Base-by-base conservation (phyloP, 2,888 invertebrate genomes). In the Crocallis elinguaria region DNA sequence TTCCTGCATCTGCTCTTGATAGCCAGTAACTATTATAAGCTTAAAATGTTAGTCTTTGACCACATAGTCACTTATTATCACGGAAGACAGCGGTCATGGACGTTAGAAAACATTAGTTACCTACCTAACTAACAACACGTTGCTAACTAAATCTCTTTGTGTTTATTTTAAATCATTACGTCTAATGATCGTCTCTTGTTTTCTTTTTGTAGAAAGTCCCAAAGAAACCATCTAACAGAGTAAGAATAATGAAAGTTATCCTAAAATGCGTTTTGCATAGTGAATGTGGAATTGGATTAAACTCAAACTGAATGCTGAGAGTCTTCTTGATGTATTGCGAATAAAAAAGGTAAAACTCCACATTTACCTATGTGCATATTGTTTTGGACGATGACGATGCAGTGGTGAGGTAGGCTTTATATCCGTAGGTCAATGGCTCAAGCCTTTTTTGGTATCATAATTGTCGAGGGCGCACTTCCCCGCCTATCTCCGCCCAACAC, bases 161-260 rank as follows among this genome's bases (percentile, higher is more conserved):
- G 36, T 36, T 43, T 49, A 42, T 37, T 41, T 19, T 3, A 41
- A 42, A 49, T 39, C 25, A 29, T 51, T 51, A 32, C 29, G 30
- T 12, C 11, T 52, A 36, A 41, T 44, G 29, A 30, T 23, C n/a
- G 23, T 17, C 29, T 3, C 9, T 17, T 9, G 12, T 41, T 46
- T 41, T 52, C 41, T 42, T 46, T 52, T 46, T 46, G 42, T 52
- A 52, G 52, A 52, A 52, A 52, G 52, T 46, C 2, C 35, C 13
- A 44, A 44, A 44, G 16, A 32, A 46, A 37, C 5, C 7, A 35
- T 32, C 23, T 43, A 19, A 17, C 12, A 30, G 38, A 37, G 21
- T 42, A 27, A 32, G 43, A 33, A 19, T 32, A 41, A 53, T 42
- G 53, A 53, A 53, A 53, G 53, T 53, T 37, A 32, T 38, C 38